Evolutionary conservation across 1,140 invertebrate genomes (phyloP).

Genomic region (Ruditapes philippinarum): DNA sequence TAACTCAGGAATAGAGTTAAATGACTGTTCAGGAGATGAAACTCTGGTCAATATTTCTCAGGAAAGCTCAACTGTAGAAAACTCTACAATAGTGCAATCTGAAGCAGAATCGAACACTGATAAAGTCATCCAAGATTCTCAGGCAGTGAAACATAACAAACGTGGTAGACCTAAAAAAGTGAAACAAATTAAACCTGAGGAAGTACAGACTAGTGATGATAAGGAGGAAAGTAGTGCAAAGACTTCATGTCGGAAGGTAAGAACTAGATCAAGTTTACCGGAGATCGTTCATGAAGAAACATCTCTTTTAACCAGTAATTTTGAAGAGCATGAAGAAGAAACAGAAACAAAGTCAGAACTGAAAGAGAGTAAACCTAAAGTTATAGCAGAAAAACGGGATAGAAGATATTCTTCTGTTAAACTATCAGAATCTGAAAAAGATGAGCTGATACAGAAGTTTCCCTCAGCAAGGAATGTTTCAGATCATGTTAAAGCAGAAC

Average conservation of each 20-base stretch:
- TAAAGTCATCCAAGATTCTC: not conserved
- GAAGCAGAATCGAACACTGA: not conserved
- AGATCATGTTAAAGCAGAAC: conserved; percentile 74
- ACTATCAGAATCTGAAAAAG: conserved; percentile 58
- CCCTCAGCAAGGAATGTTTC: conserved; percentile 70
- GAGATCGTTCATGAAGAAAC: not conserved
- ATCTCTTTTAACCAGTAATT: not conserved
- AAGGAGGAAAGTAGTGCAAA: not conserved
- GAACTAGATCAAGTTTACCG: conserved; percentile 54
- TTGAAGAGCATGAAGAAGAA: not conserved
- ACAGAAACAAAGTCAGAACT: not conserved
- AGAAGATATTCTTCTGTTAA: conserved; percentile 59
- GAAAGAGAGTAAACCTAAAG: conserved; percentile 24
- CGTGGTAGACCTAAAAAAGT: conserved; percentile 10
- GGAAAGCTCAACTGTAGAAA: conserved; percentile 4
- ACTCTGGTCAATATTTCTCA: conserved; percentile 14
- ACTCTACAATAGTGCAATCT: conserved; percentile 32
- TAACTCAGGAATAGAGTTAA: not conserved
- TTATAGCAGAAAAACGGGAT: conserved; percentile 36
- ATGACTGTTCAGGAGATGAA: conserved; percentile 16
- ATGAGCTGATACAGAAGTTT: conserved; percentile 57
- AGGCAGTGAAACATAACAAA: not conserved
- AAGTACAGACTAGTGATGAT: conserved; percentile 18
- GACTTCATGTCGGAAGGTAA: not conserved
- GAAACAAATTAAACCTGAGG: conserved; percentile 4